Evolutionary conservation across 2,113 vertebrate species (phyloP), one percentile per base, ranked within the genome.

Genomic region (Eubucco bourcierii): DNA sequence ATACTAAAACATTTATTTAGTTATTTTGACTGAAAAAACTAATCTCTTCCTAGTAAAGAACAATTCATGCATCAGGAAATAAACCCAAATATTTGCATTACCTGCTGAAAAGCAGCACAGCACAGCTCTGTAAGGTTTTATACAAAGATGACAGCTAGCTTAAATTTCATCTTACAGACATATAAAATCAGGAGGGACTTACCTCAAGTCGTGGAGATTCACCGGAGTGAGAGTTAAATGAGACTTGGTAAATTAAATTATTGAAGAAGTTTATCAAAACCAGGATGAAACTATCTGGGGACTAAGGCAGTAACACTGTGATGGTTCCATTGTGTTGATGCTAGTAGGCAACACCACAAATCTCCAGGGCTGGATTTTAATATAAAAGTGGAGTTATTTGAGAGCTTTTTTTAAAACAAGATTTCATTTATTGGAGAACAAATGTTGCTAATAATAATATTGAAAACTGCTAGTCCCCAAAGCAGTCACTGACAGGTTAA

Each of bases 181-280:
- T 29, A 73, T 27, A 95, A 93, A 92, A 90, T 90, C 84, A 91
- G 24, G 56, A 76, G 77, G 44, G 78, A 91, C 76, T 81, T 90
- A 85, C 75, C 75, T 84, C 46, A 80, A 77, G 87, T 63, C 41
- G 63, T 3, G 29, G 33, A 80, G 46, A 88, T 63, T 79, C 92
- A 90, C n/a, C 59, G 66, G 66, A 56, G 63, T n/a, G 80, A 92
- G 78, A 87, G 15, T 46, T 46, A 84, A 91, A 80, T 0, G 27
- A 90, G 86, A 81, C 28, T 31, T 1, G 0, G 33, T 24, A 75
- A 93, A 93, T 83, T 95, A 67, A 93, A 94, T 90, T 84, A 91
- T 83, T 84, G 72, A 95, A 60, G 61, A 77, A 91, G 52, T 91
- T 92, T 85, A 94, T 64, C 75, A 82, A 85, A 92, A 83, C 21